Conservation (phyloP, 2,113 vertebrate species). For the Ceyx melanurus region DNA sequence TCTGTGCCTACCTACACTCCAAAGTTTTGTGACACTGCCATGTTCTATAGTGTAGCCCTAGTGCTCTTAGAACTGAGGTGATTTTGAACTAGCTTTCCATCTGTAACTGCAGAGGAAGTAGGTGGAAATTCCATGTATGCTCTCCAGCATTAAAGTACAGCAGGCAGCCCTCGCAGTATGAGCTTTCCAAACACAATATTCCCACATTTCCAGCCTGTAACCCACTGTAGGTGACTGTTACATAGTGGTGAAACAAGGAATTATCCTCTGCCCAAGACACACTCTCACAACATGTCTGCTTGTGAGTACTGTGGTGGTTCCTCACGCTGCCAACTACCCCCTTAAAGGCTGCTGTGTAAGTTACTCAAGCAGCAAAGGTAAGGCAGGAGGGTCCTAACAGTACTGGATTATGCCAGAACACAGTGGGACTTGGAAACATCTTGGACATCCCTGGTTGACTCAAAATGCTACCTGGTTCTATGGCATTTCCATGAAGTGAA, state of each 20-base stretch:
- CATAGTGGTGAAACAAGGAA: background rate
- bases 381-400: background rate
- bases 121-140: background rate
- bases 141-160: background rate
- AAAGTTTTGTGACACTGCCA: background rate
- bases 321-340: accelerated
- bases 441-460: background rate
- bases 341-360: background rate
- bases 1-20: background rate
- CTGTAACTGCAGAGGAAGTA: background rate
- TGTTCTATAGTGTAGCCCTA: accelerated
- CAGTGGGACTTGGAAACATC: background rate
- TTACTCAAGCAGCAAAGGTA: background rate
- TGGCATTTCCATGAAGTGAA: background rate
- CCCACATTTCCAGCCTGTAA: background rate
- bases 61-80: background rate
- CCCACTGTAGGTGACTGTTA: background rate
- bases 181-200: background rate
- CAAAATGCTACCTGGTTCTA: background rate
- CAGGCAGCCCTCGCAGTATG: background rate
- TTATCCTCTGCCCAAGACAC: background rate
- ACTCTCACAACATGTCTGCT: background rate
- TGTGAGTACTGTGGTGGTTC: accelerated
- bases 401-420: accelerated
- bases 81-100: background rate